A percentile compares a stretch with the other conserved stretches of the same genome.
These are phyloP conservation scores for Balaenoptera acutorostrata DNA, from an alignment of 2,113 vertebrate species.

Conservation along the genomic window DNA sequence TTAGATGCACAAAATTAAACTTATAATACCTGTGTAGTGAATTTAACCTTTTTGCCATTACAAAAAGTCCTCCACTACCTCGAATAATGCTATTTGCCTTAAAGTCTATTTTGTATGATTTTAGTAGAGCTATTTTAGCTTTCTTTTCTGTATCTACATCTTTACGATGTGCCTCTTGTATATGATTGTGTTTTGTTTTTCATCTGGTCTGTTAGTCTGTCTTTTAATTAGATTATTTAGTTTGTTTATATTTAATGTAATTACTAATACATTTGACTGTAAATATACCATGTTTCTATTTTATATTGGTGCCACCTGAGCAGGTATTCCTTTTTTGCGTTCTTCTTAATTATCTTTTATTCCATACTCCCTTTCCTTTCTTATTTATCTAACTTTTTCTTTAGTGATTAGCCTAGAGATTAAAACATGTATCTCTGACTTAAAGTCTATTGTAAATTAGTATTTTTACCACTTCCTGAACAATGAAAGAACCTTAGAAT, in stretches of 20 bases:
- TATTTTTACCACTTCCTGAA: constrained; percentile 9
- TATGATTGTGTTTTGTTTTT: not conserved
- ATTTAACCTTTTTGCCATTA: not conserved
- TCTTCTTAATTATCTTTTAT: constrained; percentile 22
- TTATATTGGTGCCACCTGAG: not conserved
- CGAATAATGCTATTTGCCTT: not conserved
- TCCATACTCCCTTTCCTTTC: not conserved
- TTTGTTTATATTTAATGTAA: not conserved
- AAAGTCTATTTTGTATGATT: not conserved
- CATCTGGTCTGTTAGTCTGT: not conserved
- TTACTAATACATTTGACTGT: not conserved
- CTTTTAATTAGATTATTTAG: constrained; percentile 20
- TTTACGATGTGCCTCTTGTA: not conserved
- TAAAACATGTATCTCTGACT: not conserved
- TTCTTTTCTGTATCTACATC: not conserved
- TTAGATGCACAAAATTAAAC: not conserved
- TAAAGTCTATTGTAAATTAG: not conserved
- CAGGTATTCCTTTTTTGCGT: not conserved
- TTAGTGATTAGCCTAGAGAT: not conserved
- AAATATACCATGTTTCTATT: not conserved
- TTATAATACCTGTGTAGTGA: not conserved
- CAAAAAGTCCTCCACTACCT: not conserved
- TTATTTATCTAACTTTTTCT: not conserved
- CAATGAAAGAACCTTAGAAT: not conserved
- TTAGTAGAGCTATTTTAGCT: not conserved